Evolutionary conservation across 2,888 invertebrate species (phyloP).

Genomic region (Drosophila koepferae): DNA sequence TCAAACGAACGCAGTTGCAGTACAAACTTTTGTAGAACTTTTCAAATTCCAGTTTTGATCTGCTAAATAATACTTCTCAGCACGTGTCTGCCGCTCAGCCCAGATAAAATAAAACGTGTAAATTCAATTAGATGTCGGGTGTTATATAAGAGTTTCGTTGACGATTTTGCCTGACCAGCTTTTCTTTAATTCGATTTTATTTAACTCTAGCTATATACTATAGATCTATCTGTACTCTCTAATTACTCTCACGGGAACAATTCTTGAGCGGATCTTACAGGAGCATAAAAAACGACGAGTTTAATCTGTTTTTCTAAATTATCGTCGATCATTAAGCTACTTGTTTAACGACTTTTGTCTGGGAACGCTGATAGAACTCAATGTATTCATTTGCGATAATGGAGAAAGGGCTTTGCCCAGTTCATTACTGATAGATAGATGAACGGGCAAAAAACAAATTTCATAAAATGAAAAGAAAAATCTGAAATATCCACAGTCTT

Average conservation of each 20-base stretch:
- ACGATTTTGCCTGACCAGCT: neutral
- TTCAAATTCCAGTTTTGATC: neutral
- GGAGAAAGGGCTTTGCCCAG: constrained; percentile 15
- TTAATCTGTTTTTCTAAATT: constrained; percentile 22
- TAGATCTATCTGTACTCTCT: neutral
- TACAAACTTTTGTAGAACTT: neutral
- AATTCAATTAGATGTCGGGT: constrained; percentile 34
- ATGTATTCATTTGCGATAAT: neutral
- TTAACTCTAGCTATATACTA: neutral
- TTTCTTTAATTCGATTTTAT: neutral
- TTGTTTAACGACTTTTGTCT: constrained; percentile 34
- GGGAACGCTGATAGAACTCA: constrained; percentile 5
- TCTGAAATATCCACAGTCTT: constrained; percentile 3
- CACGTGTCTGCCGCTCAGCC: constrained; percentile 18
- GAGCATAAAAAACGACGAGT: constrained; percentile 7
- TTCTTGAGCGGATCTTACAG: constrained; percentile 7
- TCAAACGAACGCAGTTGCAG: neutral
- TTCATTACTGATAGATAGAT: constrained; percentile 5
- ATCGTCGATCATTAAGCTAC: constrained; percentile 37
- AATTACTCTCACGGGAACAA: constrained; percentile 9
- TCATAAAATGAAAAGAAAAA: neutral
- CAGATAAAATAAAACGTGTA: constrained; percentile 20
- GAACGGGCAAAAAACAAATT: neutral
- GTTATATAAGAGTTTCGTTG: neutral
- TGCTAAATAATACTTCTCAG: neutral